Evolutionary conservation across 2,113 vertebrate species (phyloP), one percentile per base, ranked within the genome.

Genomic region (Eublepharis macularius): DNA sequence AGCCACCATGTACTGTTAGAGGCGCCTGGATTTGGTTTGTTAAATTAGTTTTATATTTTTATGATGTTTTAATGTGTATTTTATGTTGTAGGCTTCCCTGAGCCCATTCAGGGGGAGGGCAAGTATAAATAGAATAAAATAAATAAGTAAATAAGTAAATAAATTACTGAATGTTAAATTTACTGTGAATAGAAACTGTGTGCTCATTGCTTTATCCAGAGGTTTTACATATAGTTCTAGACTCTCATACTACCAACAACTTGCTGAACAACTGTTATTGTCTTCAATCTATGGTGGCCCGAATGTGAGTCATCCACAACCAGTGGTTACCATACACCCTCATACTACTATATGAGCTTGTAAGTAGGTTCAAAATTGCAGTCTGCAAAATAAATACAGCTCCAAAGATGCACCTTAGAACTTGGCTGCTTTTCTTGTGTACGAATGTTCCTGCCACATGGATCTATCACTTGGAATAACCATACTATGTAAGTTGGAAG

Each of bases 351-450:
- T 60, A n/a, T 77, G 21, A 60, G 24, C 17, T 57, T 77, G 36
- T 79, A 24, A 29, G 26, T 13, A 79, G 24, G 36, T 63, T 79
- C 51, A 36, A 36, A 26, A 78, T 6, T 16, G 21, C 49, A 26
- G 57, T 65, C 26, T 65, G 39, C 34, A 63, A 11, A 43, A 8
- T 66, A 43, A 80, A 29, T 34, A 24, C 16, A 47, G 41, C 4
- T 14, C 16, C 14, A 92, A 90, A 90, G 87, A 92, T 85, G 83
- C 88, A 91, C 93, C 90, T 91, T 76, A 78, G 60, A 68, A 68
- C 45, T 91, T 91, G 87, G 76, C 89, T 83, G 6, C 10, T 21
- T 91, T 91, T 86, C 80, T 80, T 69, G 26, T 57, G 43, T 19
- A 90, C n/a, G 84, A 88, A 85, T 90, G 57, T 81, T 11, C 85